Percentiles rank a stretch among this genome's conserved stretches.
phyloP scores from a whole-genome alignment of 2,888 invertebrate species.

The Cataglyphis albicans region DNA sequence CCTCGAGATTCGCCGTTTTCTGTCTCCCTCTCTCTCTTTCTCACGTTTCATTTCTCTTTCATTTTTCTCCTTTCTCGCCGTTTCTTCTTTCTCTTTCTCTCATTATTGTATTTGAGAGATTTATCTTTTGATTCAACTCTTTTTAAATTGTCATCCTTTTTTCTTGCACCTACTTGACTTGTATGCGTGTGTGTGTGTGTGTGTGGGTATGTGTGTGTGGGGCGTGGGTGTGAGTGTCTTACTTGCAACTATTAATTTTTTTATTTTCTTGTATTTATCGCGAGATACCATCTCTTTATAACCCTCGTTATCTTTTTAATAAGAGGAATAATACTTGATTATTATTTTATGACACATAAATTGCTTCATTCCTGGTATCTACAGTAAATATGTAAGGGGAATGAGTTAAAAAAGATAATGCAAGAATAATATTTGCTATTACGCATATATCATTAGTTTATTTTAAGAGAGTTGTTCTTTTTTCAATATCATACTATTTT shows the following conservation, averaged over 20 bases:
- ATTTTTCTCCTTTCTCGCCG: background rate
- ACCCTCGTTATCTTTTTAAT: conserved; percentile 32
- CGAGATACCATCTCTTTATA: conserved; percentile 10
- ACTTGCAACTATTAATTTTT: conserved; percentile 2
- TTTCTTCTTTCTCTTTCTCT: background rate
- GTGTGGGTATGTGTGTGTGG: too few relatives aligned
- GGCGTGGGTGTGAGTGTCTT: background rate
- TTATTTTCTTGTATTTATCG: conserved; percentile 12
- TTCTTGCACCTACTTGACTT: too few relatives aligned
- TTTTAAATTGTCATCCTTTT: too few relatives aligned
- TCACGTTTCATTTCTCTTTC: background rate
- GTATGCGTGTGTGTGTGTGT: too few relatives aligned
- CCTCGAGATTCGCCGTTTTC: conserved; percentile 40
- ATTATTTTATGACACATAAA: conserved; percentile 33
- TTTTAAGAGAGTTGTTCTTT: conserved; percentile 21
- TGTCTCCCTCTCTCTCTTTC: background rate
- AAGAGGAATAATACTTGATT: conserved; percentile 15
- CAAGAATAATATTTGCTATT: conserved; percentile 47
- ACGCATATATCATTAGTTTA: conserved; percentile 36
- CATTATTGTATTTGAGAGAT: conserved; percentile 13
- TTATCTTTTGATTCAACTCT: background rate
- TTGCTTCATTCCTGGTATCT: conserved; percentile 38
- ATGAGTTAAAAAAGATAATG: conserved; percentile 29
- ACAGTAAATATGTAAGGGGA: conserved; percentile 38
- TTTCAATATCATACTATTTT: conserved; percentile 11